Evolutionary conservation across 92 coral and sea anemone genomes (phyloP), one percentile per base, ranked within the genome.

Genomic region (Pocillopora meandrina): DNA sequence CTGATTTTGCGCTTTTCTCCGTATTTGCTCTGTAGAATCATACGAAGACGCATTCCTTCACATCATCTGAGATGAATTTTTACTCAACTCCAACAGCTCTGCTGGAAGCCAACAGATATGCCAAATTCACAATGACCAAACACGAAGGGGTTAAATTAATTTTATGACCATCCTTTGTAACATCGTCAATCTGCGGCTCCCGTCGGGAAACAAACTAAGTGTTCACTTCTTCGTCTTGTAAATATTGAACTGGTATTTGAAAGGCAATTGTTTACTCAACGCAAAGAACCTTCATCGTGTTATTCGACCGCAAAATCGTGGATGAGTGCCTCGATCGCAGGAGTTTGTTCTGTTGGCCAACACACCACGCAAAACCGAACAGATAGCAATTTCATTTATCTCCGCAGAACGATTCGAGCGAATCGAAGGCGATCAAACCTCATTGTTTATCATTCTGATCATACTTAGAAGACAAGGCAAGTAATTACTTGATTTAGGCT

Each of bases 161-260:
- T 61, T 52, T 55, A 12, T 36, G 19, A 72, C 63, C 21, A 72
- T 16, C 63, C 77, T 77, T 77, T 67, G 14, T 60, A 1, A 21
- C 21, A 52, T 12, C 2, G 12, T n/a, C 72, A 14, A 15, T 19
- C 17, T 66, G 64, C 84, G 57, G 55, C 73, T 66, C 75, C 75
- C 74, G 75, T 47, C n/a, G 23, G 52, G 69, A 26, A 62, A 34
- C 16, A 12, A 82, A 60, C 72, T 71, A 72, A 71, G 42, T 23
- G 52, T 33, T 31, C 72, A 61, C 61, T 1, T 49, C 33, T 82
- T 49, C 72, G 70, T 15, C 47, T 3, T 74, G 79, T 72, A 82
- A 82, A 82, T 82, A 82, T 82, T 74, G 78, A 82, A 72, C 70
- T 71, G 20, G 52, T 47, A 14, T 42, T n/a, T 58, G 76, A 81